A percentile compares a stretch with the other conserved stretches of the same genome.
These are phyloP conservation scores for Papilio helenus DNA, from an alignment of 1,140 invertebrate genomes.

Conservation along the genomic window DNA sequence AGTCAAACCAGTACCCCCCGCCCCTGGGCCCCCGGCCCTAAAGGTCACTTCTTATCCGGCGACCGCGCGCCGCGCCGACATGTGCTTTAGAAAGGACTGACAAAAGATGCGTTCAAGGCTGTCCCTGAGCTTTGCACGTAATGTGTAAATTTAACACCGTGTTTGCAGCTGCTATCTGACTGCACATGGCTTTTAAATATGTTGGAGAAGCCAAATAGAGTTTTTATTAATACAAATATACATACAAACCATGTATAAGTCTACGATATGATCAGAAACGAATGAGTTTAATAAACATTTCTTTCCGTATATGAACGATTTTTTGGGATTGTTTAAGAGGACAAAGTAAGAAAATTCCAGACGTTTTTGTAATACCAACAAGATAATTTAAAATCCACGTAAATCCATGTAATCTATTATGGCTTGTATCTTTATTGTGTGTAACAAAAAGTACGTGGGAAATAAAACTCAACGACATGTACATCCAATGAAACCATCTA, in stretches of 20 bases:
- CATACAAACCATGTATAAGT: not conserved
- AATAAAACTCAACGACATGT: not conserved
- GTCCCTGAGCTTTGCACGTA: slow-evolving; percentile 18
- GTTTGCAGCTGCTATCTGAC: not conserved
- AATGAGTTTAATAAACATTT: no score
- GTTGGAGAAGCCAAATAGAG: not conserved
- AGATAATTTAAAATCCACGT: slow-evolving; percentile 5
- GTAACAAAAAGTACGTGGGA: not conserved
- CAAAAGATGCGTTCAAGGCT: slow-evolving; percentile 40
- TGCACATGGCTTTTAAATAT: not conserved
- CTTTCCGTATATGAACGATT: not conserved
- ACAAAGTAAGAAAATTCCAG: not conserved
- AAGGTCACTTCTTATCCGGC: slow-evolving; percentile 71
- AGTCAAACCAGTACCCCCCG: slow-evolving; percentile 68
- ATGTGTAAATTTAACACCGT: slow-evolving; percentile 8
- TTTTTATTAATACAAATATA: not conserved
- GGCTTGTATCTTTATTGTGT: slow-evolving; percentile 12
- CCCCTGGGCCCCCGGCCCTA: slow-evolving; percentile 63
- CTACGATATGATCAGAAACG: not conserved
- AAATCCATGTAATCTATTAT: slow-evolving; percentile 2
- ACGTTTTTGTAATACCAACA: not conserved
- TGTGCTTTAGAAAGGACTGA: slow-evolving; percentile 38
- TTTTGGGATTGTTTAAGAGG: not conserved
- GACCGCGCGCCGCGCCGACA: slow-evolving; percentile 56
- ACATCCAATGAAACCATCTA: not conserved